Conservation (phyloP, 2,113 vertebrate genomes). For the Caloenas nicobarica region DNA sequence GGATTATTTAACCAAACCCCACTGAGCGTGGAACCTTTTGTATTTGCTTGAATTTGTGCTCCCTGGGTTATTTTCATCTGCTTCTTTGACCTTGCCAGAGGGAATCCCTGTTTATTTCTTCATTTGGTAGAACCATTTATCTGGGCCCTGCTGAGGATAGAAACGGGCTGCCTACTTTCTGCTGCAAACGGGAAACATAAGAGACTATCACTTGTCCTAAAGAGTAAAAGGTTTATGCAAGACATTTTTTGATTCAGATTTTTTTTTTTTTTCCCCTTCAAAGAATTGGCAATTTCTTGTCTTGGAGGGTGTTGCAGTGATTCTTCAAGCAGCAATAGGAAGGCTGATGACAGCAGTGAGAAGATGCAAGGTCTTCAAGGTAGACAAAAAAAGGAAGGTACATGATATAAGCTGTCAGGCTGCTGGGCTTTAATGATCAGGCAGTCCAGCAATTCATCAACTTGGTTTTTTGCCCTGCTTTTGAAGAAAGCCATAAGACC, state of each 20-base stretch:
- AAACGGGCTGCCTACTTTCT: not conserved
- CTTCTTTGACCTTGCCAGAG: not conserved
- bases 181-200: not conserved
- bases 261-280: not conserved
- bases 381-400: not conserved
- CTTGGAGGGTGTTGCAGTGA: not conserved
- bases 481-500: not conserved
- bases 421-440: not conserved
- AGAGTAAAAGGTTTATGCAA: not conserved
- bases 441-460: not conserved
- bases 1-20: conserved; percentile 40
- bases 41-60: conserved; percentile 16
- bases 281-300: not conserved
- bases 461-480: not conserved
- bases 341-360: not conserved
- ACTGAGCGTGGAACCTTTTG: conserved; percentile 7
- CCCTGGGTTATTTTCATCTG: not conserved
- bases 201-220: not conserved
- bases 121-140: not conserved
- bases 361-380: not conserved
- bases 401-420: not conserved
- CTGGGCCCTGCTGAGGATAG: not conserved
- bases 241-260: not conserved
- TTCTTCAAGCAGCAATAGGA: not conserved
- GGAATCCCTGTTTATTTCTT: conserved; percentile 24